Conservation (phyloP, 92 coral and sea anemone genomes). For the Muricea muricata region DNA sequence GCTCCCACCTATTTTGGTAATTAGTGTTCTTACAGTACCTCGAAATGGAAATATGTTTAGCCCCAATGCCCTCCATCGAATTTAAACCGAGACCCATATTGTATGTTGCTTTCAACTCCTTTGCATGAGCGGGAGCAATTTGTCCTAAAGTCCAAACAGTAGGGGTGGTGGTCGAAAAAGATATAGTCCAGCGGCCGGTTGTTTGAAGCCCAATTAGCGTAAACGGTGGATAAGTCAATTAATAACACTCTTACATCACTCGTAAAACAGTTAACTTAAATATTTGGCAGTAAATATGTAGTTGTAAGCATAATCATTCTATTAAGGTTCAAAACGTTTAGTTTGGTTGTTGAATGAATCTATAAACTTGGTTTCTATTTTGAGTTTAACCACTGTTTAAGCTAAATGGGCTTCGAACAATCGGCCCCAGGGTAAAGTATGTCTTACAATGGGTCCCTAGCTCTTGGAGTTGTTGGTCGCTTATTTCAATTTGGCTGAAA, state of each 20-base stretch:
- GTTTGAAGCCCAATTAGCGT: too few relatives aligned
- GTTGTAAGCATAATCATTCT: too few relatives aligned
- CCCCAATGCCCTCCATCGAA: conserved; percentile 45
- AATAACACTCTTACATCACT: too few relatives aligned
- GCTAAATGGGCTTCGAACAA: too few relatives aligned
- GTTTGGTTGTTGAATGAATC: too few relatives aligned
- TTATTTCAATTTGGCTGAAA: conserved; percentile 22
- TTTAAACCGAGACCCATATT: conserved; percentile 29
- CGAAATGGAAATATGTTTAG: conserved; percentile 39
- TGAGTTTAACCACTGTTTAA: too few relatives aligned
- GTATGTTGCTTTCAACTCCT: conserved; percentile 31
- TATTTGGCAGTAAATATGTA: too few relatives aligned
- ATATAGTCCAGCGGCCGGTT: too few relatives aligned
- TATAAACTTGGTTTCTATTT: too few relatives aligned
- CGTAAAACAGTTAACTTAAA: too few relatives aligned
- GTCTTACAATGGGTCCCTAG: conserved; percentile 14
- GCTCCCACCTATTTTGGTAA: conserved; percentile 38
- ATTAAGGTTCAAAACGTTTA: too few relatives aligned
- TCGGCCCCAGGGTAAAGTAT: conserved; percentile 23
- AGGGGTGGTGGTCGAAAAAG: conserved; percentile 41
- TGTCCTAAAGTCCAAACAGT: conserved; percentile 36
- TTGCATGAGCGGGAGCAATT: conserved; percentile 33
- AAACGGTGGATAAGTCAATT: too few relatives aligned
- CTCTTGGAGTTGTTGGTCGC: conserved; percentile 25
- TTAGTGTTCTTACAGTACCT: conserved; percentile 40